Percentiles rank a stretch among this genome's conserved stretches.
phyloP scores from a whole-genome alignment of 2,888 invertebrate genomes.

The Chrysodeixis includens region DNA sequence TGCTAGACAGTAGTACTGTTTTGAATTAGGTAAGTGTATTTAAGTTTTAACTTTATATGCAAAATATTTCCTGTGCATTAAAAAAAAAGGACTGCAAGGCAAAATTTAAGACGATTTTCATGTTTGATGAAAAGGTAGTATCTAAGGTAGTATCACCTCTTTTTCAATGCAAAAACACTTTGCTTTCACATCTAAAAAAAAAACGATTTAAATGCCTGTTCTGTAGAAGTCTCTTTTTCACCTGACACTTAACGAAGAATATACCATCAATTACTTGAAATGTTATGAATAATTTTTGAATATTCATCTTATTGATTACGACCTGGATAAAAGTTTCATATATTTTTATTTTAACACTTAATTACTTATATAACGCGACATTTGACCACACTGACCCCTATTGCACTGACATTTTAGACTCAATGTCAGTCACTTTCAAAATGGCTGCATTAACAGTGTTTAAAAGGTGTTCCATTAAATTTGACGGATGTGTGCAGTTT shows the following conservation, averaged over 20 bases:
- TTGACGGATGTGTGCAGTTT: neutral
- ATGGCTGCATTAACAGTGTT: constrained; percentile 4
- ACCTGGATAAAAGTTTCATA: constrained; percentile 18
- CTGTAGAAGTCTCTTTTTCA: neutral
- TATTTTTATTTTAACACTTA: constrained; percentile 17
- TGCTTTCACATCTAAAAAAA: too few species aligned
- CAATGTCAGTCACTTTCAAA: constrained; percentile 50
- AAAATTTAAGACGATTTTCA: too few species aligned
- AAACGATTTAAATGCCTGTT: too few species aligned
- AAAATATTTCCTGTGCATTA: too few species aligned
- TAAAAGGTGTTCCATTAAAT: constrained; percentile 10
- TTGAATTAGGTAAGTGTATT: neutral
- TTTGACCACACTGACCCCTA: constrained; percentile 45
- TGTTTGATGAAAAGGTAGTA: too few species aligned
- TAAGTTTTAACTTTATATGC: too few species aligned
- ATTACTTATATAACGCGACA: constrained; percentile 34
- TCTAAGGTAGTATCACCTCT: too few species aligned
- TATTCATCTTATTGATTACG: constrained; percentile 28
- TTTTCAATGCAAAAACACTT: too few species aligned
- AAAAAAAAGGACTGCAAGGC: too few species aligned
- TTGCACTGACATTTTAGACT: constrained; percentile 40
- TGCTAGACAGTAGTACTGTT: neutral
- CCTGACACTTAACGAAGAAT: neutral
- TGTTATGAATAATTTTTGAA: constrained; percentile 7
- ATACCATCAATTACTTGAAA: neutral